Evolutionary conservation across 2,888 invertebrate genomes (phyloP), one percentile per base, ranked within the genome.

Genomic region (Melolontha melolontha): DNA sequence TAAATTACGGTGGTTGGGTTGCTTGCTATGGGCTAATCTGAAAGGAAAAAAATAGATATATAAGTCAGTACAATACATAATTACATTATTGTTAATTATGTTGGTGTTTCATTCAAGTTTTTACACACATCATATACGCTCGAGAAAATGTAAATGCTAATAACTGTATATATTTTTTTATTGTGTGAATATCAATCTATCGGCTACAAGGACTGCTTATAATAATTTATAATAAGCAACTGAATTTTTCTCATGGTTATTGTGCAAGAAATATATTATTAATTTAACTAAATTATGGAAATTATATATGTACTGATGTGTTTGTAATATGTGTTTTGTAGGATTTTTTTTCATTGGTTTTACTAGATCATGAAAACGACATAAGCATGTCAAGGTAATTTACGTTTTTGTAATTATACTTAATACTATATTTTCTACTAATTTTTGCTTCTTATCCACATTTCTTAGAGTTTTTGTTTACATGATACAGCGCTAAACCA

Each of bases 281-380:
- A 59, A 44, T 29, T 29, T 27, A 17, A 44, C 47, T 59, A 47
- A 47, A 59, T 44, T 59, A 59, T 59, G 59, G 14, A 59, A 59
- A 59, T 59, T 59, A 34, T 44, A 47, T n/a, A 42, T 12, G 42
- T 41, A 42, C 42, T 57, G 42, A 22, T 57, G 41, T 57, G 42
- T 42, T 57, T 17, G 5, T 57, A 42, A 17, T 57, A 11, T 17
- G 22, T 42, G 17, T 14, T 50, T 22, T 50, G n/a, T 51, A 22
- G 5, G 41, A n/a, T 42, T 57, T 39, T 22, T n/a, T n/a, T 22
- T 11, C 12, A 57, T 12, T 42, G 17, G 27, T 5, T 57, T 16
- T 57, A 57, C 22, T 57, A 17, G 42, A 57, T 27, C 12, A 22
- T 57, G 42, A 57, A n/a, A 42, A 34, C 14, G n/a, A 22, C 22